Evolutionary conservation across 2,797 vertebrate genomes (phyloP), one percentile per base, ranked within the genome.

Genomic region (Lophura swinhoii): DNA sequence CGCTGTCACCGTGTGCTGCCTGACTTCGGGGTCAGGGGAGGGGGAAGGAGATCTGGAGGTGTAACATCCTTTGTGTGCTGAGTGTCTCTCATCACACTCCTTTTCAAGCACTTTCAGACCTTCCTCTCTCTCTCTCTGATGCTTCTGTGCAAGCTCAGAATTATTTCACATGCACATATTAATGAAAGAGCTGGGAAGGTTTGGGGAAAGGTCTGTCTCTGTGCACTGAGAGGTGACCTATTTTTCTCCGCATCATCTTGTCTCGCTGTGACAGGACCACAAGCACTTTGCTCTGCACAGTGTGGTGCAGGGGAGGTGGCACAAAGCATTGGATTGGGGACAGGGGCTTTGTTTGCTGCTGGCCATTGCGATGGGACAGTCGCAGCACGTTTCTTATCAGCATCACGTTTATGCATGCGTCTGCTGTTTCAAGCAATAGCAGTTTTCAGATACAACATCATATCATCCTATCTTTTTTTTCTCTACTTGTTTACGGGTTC

Each of bases 231-330:
- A 74, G 44, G 18, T 76, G 84, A 84, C 84, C 51, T 73, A 44
- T 48, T 94, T 92, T 94, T 44, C 17, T 93, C 46, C 44, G 22
- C 12, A 3, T 77, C 37, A 37, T 29, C 53, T 74, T 71, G 59
- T 24, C 35, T 46, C 74, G 29, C 66, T 56, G 37, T 77, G 59
- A 67, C 74, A 68, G 58, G 66, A 76, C 82, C 55, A 51, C 48
- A 41, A 9, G 24, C 1, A 0, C 66, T 87, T 83, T 43, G 6
- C 41, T 66, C 37, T 33, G 22, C 1, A 12, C 44, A 29, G 46
- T 2, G 0, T 24, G 48, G 28, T 44, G n/a, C 62, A 69, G 48
- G 13, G 73, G 31, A 44, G 69, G 7, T 29, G 72, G 66, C 77
- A 72, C 35, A 37, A 20, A 63, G 78, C 17, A 3, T 2, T 67